phyloP scores from a whole-genome alignment of 2,113 vertebrate genomes.

The Sander lucioperca region DNA sequence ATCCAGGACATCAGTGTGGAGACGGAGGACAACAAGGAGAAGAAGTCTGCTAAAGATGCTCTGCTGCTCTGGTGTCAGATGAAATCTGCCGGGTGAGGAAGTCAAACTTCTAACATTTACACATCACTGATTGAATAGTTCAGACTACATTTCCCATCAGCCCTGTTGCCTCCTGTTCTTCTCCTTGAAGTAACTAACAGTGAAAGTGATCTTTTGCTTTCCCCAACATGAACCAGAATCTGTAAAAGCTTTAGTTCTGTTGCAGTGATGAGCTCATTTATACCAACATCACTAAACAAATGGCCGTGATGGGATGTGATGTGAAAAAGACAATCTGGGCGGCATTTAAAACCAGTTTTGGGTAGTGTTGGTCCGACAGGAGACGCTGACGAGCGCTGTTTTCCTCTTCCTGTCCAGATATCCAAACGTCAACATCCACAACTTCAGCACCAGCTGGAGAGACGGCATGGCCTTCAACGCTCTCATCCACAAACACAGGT shows the following conservation, averaged over 20 bases:
- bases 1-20: constrained; percentile 99
- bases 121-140: no score
- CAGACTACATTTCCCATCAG: constrained; percentile 34
- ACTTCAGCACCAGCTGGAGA: constrained; percentile 98
- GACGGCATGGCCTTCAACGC: constrained; percentile 99
- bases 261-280: neutral
- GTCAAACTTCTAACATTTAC: neutral
- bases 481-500: constrained; percentile 93
- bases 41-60: constrained; percentile 98
- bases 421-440: constrained; percentile 98
- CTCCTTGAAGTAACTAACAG: neutral
- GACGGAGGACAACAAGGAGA: constrained; percentile 99
- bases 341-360: neutral
- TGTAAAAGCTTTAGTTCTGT: neutral
- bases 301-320: no score
- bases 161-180: neutral
- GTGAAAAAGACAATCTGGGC: neutral
- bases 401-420: constrained; percentile 84
- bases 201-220: neutral
- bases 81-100: constrained; percentile 97
- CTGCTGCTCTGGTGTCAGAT: constrained; percentile 99
- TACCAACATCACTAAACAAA: no score
- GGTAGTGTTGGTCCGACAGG: neutral
- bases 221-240: neutral
- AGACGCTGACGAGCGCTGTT: neutral